A percentile compares a stretch with the other conserved stretches of the same genome.
phyloP scores from a whole-genome alignment of 2,113 vertebrate genomes.

The Danionella cerebrum region DNA sequence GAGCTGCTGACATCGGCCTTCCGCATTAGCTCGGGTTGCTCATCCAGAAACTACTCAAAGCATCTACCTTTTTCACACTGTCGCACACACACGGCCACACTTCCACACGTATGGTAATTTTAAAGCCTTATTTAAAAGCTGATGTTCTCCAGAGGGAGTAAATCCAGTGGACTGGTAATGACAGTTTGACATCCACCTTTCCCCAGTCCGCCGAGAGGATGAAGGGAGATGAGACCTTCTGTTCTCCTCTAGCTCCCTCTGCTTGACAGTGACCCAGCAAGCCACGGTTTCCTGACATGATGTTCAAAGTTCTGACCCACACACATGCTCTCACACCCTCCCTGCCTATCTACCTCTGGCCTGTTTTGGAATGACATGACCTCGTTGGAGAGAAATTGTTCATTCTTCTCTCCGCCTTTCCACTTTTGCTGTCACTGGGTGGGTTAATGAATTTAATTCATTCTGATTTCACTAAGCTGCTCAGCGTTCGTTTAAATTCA shows the following conservation, averaged over 20 bases:
- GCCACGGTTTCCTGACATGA: slow-evolving; percentile 30
- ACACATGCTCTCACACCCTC: not conserved
- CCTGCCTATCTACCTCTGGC: not conserved
- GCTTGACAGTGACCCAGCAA: slow-evolving; percentile 18
- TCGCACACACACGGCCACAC: slow-evolving; percentile 2
- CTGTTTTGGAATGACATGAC: slow-evolving; percentile 23
- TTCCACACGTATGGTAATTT: slow-evolving; percentile 33
- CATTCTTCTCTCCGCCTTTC: slow-evolving; percentile 33
- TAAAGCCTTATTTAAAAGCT: slow-evolving; percentile 33
- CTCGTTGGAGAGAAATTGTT: slow-evolving; percentile 37
- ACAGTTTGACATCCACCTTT: slow-evolving; percentile 28
- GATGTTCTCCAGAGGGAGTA: slow-evolving; percentile 25
- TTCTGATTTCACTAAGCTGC: slow-evolving; percentile 48
- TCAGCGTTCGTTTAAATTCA: slow-evolving; percentile 49
- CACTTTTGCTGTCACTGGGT: slow-evolving; percentile 34
- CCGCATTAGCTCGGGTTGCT: slow-evolving; percentile 26
- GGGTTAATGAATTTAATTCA: slow-evolving; percentile 50
- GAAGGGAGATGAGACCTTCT: slow-evolving; percentile 24
- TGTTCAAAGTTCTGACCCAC: slow-evolving; percentile 22
- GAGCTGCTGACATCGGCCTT: slow-evolving; percentile 31
- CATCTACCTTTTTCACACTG: slow-evolving; percentile 22
- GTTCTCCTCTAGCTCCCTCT: slow-evolving; percentile 2
- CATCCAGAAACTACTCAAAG: slow-evolving; percentile 29
- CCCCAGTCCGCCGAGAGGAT: slow-evolving; percentile 12
- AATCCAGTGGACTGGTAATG: slow-evolving; percentile 24